Percentiles rank a stretch among this genome's conserved stretches.
These are phyloP conservation scores for Aythya fuligula DNA, from an alignment of 2,797 vertebrate species.

Conservation along the genomic window DNA sequence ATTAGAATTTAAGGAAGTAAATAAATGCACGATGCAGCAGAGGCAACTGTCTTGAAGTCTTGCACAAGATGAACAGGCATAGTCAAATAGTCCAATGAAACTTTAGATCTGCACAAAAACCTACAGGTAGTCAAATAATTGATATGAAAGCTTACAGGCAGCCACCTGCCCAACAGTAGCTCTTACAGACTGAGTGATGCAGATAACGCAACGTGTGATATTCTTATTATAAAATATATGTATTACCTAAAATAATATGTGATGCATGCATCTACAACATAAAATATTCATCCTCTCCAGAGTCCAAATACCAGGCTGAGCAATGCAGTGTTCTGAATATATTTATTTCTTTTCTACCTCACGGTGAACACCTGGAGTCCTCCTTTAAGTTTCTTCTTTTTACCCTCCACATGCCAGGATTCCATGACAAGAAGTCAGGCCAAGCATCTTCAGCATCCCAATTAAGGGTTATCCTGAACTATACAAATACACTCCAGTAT, in stretches of 20 bases:
- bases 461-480: not conserved
- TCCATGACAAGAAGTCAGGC: not conserved
- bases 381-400: not conserved
- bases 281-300: not conserved
- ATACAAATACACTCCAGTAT: not conserved
- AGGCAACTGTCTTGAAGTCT: not conserved
- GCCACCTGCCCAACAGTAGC: not conserved
- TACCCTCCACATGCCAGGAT: not conserved
- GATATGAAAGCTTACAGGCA: not conserved
- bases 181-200: not conserved
- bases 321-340: not conserved
- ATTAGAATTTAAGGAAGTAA: not conserved
- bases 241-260: not conserved
- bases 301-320: not conserved
- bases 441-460: not conserved
- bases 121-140: not conserved
- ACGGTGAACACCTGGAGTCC: not conserved
- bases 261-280: not conserved
- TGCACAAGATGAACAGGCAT: not conserved
- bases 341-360: not conserved
- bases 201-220: not conserved
- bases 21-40: not conserved
- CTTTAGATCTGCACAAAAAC: not conserved
- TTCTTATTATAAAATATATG: not conserved
- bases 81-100: not conserved